Conservation (phyloP, 2,797 vertebrate genomes). For the Erithacus rubecula region DNA sequence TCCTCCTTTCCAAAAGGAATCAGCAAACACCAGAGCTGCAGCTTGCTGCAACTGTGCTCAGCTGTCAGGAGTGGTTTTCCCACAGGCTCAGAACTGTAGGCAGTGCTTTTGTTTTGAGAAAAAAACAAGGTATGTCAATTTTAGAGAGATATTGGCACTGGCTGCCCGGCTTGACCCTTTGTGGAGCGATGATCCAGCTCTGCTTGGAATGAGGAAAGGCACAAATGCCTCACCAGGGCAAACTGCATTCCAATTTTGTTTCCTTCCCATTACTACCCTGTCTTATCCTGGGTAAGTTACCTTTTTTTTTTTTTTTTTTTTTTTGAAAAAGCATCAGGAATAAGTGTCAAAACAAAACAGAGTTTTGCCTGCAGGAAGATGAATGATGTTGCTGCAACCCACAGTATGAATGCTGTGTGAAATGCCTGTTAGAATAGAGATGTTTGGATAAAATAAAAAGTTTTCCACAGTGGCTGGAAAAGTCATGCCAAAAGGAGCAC, state of each 20-base stretch:
- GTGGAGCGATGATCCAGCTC: neutral
- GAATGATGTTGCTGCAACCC: slow-evolving; percentile 21
- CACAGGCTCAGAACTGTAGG: neutral
- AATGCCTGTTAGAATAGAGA: slow-evolving; percentile 54
- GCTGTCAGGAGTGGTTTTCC: neutral
- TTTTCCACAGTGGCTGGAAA: neutral
- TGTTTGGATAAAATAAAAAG: slow-evolving; percentile 44
- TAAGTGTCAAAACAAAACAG: slow-evolving; percentile 42
- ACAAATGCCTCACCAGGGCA: neutral
- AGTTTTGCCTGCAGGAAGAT: slow-evolving; percentile 58
- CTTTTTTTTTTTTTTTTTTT: neutral
- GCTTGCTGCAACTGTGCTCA: neutral
- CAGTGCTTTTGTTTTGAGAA: neutral
- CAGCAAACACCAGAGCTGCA: neutral
- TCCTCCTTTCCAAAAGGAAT: slow-evolving; percentile 5
- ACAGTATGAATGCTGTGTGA: slow-evolving; percentile 25
- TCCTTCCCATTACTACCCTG: neutral
- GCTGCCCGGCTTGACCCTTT: neutral
- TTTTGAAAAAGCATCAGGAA: slow-evolving; percentile 10
- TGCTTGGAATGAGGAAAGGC: neutral
- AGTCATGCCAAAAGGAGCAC: neutral
- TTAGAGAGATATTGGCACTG: neutral
- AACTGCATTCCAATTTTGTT: neutral
- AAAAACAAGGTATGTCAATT: neutral
- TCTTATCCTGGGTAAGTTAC: neutral